Conservation (phyloP, 2,797 vertebrate genomes). For the Moxostoma hubbsi region DNA sequence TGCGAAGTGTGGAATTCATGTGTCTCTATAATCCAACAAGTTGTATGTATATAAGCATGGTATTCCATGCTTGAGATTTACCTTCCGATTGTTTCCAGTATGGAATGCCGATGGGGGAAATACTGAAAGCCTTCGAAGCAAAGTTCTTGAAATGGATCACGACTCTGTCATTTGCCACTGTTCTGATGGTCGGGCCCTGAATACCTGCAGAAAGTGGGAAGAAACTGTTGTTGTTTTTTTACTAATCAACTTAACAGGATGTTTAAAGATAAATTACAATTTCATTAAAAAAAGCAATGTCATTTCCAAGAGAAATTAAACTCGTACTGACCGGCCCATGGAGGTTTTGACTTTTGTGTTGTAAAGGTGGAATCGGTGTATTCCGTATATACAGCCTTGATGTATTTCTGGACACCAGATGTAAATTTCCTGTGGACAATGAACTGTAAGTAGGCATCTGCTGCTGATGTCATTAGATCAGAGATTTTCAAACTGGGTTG, state of each 20-base stretch:
- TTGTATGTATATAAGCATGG: too few relatives aligned
- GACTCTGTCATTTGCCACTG: conserved; percentile 84
- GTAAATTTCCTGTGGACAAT: conserved; percentile 54
- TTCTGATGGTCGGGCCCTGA: conserved; percentile 88
- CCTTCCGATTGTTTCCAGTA: conserved; percentile 96
- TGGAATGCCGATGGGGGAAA: conserved; percentile 89
- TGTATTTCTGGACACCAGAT: conserved; percentile 76
- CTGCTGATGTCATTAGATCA: too few relatives aligned
- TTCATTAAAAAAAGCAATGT: too few relatives aligned
- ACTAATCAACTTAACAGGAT: background rate
- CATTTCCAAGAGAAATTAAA: background rate
- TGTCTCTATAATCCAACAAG: too few relatives aligned
- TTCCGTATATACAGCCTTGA: conserved; percentile 91
- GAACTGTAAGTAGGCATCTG: background rate
- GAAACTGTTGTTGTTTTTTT: background rate
- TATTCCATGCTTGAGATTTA: conserved; percentile 46
- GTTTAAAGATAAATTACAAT: background rate
- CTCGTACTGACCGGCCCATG: conserved; percentile 82
- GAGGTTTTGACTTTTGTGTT: conserved; percentile 77
- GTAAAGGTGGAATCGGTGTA: conserved; percentile 85
- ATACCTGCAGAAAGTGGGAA: conserved; percentile 79
- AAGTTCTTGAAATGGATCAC: conserved; percentile 93
- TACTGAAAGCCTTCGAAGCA: conserved; percentile 86
- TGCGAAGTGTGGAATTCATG: too few relatives aligned
- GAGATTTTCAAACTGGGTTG: too few relatives aligned